Percentiles rank a stretch among this genome's conserved stretches.
Conservation (phyloP, 2,888 invertebrate genomes). For the Diadromus collaris region DNA sequence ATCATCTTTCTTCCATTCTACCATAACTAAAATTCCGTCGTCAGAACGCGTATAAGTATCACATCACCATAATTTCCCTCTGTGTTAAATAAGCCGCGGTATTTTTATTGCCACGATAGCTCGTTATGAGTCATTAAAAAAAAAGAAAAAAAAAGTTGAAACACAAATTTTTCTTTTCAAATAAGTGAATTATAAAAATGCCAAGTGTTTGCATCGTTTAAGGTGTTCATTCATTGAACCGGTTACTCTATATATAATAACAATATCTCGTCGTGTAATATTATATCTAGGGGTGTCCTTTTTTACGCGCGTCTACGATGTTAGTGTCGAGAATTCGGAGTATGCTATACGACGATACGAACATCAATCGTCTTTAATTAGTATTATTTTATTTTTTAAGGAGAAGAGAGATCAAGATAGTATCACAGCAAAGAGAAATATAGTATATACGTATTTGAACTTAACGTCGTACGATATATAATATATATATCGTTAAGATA, state of each 20-base stretch:
- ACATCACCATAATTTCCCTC: neutral
- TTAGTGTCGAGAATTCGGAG: constrained; percentile 23
- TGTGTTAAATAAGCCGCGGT: neutral
- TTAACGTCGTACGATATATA: constrained; percentile 22
- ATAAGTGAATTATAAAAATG: neutral
- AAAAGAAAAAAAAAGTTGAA: neutral
- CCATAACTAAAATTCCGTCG: neutral
- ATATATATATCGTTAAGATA: constrained; percentile 36
- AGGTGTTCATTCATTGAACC: neutral
- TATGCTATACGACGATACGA: constrained; percentile 22
- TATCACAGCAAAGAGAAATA: constrained; percentile 66
- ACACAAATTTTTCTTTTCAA: neutral
- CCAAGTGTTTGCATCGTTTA: neutral
- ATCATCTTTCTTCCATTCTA: neutral
- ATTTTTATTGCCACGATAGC: no score
- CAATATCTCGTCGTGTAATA: constrained; percentile 10
- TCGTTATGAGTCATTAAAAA: neutral
- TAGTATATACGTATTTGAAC: constrained; percentile 40
- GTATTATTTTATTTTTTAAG: constrained; percentile 18
- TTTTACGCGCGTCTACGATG: neutral
- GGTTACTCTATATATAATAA: neutral
- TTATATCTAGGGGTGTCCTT: constrained; percentile 1
- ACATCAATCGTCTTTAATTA: constrained; percentile 33
- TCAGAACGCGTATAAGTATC: neutral
- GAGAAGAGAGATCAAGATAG: constrained; percentile 61